Conservation (phyloP, 2,797 vertebrate species). For the Nasua narica region DNA sequence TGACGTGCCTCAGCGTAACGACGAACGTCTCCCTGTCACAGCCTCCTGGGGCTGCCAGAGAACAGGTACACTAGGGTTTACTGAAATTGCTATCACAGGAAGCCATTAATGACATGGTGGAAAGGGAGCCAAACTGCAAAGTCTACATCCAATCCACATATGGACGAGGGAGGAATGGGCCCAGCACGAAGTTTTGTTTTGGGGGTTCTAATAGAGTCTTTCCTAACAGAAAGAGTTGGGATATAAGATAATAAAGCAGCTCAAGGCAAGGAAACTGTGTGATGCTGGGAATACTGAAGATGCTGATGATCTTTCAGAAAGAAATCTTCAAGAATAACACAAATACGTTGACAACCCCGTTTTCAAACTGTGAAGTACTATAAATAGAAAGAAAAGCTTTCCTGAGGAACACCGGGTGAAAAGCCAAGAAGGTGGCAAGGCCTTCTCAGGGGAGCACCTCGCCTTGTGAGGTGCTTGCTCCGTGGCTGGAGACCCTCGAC, state of each 20-base stretch:
- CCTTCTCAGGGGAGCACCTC: accelerated
- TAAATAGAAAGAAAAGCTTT: background rate
- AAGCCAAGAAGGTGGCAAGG: background rate
- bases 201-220: background rate
- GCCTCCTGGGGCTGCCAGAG: background rate
- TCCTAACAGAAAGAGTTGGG: background rate
- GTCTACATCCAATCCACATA: accelerated
- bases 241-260: background rate
- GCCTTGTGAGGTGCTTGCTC: background rate
- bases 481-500: background rate
- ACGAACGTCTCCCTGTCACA: background rate
- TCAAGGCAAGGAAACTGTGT: background rate
- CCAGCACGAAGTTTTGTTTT: no score
- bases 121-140: background rate
- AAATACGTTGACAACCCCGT: no score
- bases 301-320: background rate
- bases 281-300: accelerated
- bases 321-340: background rate
- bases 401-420: background rate
- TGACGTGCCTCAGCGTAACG: background rate
- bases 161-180: background rate
- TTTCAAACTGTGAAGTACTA: background rate
- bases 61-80: background rate
- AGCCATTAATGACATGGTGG: accelerated
- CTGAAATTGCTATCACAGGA: background rate